Evolutionary conservation across 2,888 invertebrate species (phyloP).

Genomic region (Cataglyphis cursor): DNA sequence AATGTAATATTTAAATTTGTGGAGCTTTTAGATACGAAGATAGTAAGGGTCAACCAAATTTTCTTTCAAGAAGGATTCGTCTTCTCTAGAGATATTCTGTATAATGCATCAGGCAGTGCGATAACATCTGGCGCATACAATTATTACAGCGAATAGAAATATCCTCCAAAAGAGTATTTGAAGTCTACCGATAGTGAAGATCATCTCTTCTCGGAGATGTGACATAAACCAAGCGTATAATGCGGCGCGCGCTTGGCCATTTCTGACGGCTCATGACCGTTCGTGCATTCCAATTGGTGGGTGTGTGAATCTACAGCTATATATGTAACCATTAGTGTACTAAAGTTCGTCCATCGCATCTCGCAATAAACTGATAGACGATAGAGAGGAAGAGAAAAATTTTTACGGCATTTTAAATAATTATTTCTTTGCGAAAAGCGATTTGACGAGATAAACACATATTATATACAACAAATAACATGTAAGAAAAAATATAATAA

Average conservation of each 20-base stretch:
- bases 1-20: neutral
- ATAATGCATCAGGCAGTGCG: neutral
- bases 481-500: neutral
- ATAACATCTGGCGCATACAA: neutral
- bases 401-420: neutral
- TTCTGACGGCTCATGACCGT: slow-evolving; percentile 63
- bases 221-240: slow-evolving; percentile 57
- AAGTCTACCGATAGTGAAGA: slow-evolving; percentile 7
- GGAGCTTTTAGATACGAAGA: neutral
- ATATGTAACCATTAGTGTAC: slow-evolving; percentile 16
- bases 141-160: slow-evolving; percentile 5
- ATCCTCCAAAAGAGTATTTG: neutral
- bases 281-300: slow-evolving; percentile 76
- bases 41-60: neutral
- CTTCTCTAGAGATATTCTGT: neutral
- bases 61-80: neutral
- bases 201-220: slow-evolving; percentile 24
- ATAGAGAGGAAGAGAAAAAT: slow-evolving; percentile 2
- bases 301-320: slow-evolving; percentile 76
- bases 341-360: slow-evolving; percentile 32
- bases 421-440: neutral
- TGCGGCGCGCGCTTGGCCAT: slow-evolving; percentile 44
- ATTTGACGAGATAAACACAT: neutral
- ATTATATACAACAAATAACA: neutral
- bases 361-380: neutral